Evolutionary conservation across 1,140 invertebrate genomes (phyloP).

Genomic region (Drepana arcuata): DNA sequence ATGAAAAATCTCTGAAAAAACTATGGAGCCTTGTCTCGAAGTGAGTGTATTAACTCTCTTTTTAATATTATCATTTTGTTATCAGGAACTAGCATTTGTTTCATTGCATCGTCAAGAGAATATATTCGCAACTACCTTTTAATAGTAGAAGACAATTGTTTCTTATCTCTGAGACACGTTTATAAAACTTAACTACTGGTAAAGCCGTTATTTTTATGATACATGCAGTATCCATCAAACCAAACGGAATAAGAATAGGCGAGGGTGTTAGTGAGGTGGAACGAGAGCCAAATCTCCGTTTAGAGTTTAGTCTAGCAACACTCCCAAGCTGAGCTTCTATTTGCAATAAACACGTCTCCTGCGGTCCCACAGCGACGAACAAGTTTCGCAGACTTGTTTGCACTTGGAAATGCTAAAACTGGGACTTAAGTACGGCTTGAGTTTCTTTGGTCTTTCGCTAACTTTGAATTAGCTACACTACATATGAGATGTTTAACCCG

Average conservation of each 20-base stretch:
- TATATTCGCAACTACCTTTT: too few species aligned
- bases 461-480: constrained; percentile 28
- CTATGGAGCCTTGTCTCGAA: too few species aligned
- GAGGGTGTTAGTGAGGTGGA: constrained; percentile 1
- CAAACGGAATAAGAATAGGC: constrained; percentile 20
- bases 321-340: constrained; percentile 24
- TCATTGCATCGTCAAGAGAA: too few species aligned
- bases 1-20: too few species aligned
- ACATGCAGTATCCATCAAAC: constrained; percentile 26
- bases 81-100: too few species aligned
- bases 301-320: constrained; percentile 16
- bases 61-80: too few species aligned
- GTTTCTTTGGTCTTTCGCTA: constrained; percentile 19
- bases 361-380: constrained; percentile 24
- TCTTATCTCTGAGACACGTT: too few species aligned
- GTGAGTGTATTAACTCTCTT: too few species aligned
- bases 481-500: background rate
- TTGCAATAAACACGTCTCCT: constrained; percentile 42
- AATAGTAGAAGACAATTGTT: too few species aligned
- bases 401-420: constrained; percentile 39
- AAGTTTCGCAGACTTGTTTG: constrained; percentile 36
- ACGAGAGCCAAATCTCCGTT: constrained; percentile 11
- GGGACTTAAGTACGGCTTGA: constrained; percentile 22
- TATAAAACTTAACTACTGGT: too few species aligned
- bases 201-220: too few species aligned